Base-by-base conservation (phyloP, 2,113 vertebrate species). In the Festucalex cinctus region DNA sequence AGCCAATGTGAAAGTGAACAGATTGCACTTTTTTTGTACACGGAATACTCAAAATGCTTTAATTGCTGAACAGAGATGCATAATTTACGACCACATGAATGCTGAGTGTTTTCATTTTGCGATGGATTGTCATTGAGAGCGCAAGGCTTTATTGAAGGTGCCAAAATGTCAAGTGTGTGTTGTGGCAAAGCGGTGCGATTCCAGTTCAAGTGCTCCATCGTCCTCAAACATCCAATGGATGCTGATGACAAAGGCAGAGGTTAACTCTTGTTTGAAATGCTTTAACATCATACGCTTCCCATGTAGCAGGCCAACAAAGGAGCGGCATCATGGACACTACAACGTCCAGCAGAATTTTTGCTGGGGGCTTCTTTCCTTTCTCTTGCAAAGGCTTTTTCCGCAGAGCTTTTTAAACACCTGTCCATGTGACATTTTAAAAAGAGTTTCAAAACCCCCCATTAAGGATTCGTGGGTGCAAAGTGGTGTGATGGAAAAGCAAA, bases 121-220 rank as follows among this genome's bases (percentile, higher is more conserved):
- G 79, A 84, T 75, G 65, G 65, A 59, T 62, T 77, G 61, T 63
- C 73, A 77, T 58, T 44, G 46, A 80, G 73, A 74, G 75, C 56
- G 32, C 64, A 79, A 79, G 48, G 71, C 80, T 88, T 76, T 87
- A 2, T 84, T 86, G 74, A 85, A 82, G 75, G 77, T 70, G 73
- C 81, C 69, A 56, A 85, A 85, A 81, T 84, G 84, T 87, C 84
- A 85, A 86, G 84, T 83, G 63, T n/a, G 72, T 78, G 79, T 79
- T 73, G 79, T 84, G 79, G 78, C 81, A 80, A 79, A 83, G 77
- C 76, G 78, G 83, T 73, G 57, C 66, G 78, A 77, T 84, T 86
- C 82, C 56, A 65, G 67, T 64, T 84, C 57, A 82, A 88, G 83
- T 85, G 83, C 73, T 78, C 81, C 86, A 69, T 77, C 75, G 87